A percentile compares a stretch with the other conserved stretches of the same genome.
Evolutionary conservation across 2,797 vertebrate species (phyloP).

Genomic region (Hydrocynus forskahlii): DNA sequence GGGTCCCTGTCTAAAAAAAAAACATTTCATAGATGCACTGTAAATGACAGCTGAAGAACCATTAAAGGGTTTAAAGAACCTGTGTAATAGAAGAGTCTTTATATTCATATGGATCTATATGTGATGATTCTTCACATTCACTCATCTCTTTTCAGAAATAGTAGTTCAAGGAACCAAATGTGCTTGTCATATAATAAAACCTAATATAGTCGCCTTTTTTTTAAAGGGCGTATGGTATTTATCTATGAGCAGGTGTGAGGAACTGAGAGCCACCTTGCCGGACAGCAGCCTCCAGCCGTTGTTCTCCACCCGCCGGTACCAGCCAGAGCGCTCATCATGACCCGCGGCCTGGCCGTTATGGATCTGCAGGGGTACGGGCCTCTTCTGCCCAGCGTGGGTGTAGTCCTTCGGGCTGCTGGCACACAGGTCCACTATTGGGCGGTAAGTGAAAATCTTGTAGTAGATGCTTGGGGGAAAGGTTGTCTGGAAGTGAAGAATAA

Average conservation of each 20-base stretch:
- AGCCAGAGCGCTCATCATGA: constrained; percentile 65
- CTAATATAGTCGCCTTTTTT: too few relatives aligned
- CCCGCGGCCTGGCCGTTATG: constrained; percentile 40
- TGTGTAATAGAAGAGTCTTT: too few relatives aligned
- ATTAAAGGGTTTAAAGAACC: too few relatives aligned
- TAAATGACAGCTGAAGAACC: too few relatives aligned
- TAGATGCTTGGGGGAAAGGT: constrained; percentile 83
- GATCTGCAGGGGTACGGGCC: constrained; percentile 54
- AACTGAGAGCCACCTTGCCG: constrained; percentile 62
- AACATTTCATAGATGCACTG: too few relatives aligned
- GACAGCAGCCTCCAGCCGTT: constrained; percentile 82
- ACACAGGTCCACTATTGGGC: constrained; percentile 80
- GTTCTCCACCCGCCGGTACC: constrained; percentile 84
- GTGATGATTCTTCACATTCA: too few relatives aligned
- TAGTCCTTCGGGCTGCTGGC: constrained; percentile 83
- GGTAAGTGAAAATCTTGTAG: constrained; percentile 86
- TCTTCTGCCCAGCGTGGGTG: constrained; percentile 63
- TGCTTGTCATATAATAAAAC: too few relatives aligned
- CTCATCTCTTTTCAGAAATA: too few relatives aligned
- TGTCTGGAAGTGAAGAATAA: constrained; percentile 62
- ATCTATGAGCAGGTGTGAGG: neutral
- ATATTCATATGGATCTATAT: too few relatives aligned
- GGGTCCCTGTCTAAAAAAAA: too few relatives aligned
- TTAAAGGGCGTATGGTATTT: neutral
- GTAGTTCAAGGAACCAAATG: too few relatives aligned